phyloP scores from a whole-genome alignment of 2,113 vertebrate genomes.

The Corythornis vintsioides region DNA sequence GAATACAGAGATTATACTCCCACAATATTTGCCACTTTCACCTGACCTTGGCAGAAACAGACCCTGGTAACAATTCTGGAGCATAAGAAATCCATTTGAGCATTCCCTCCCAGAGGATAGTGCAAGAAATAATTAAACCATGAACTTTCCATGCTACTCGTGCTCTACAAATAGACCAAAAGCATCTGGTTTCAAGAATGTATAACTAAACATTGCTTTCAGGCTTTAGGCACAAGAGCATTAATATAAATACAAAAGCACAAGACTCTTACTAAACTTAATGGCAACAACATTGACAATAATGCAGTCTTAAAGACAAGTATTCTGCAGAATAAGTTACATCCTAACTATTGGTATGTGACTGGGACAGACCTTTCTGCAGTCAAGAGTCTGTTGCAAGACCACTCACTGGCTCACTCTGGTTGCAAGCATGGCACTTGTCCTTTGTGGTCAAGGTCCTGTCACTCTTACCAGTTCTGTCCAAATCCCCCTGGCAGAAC shows the following conservation, averaged over 20 bases:
- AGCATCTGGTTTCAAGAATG: not conserved
- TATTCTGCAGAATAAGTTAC: not conserved
- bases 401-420: fast-evolving
- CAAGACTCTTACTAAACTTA: not conserved
- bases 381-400: not conserved
- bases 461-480: not conserved
- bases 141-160: not conserved
- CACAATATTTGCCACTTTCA: not conserved
- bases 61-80: not conserved
- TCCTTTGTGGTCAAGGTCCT: not conserved
- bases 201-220: not conserved
- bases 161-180: not conserved
- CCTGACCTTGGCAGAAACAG: not conserved
- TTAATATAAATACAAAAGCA: not conserved
- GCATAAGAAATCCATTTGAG: not conserved
- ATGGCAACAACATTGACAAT: fast-evolving
- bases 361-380: not conserved
- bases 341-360: not conserved
- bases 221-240: not conserved
- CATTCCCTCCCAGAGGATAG: not conserved
- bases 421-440: not conserved
- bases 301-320: not conserved
- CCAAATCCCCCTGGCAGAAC: not conserved
- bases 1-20: not conserved
- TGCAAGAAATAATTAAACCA: not conserved